phyloP scores from a whole-genome alignment of 1,140 invertebrate genomes.

The Cydia splendana region DNA sequence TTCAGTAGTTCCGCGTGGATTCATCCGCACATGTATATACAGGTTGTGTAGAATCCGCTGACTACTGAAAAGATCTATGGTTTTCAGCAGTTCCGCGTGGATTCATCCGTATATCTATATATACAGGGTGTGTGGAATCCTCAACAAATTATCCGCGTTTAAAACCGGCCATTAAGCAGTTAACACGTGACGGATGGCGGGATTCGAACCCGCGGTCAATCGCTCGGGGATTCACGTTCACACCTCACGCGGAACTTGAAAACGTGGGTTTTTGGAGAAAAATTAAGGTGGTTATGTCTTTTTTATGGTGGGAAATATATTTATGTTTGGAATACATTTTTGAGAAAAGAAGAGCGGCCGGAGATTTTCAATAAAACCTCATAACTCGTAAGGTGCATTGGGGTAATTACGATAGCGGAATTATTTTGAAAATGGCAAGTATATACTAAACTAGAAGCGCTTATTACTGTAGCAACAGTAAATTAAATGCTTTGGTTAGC shows the following conservation, averaged over 20 bases:
- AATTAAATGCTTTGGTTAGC: no score
- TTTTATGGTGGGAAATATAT: background rate
- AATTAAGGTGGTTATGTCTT: background rate
- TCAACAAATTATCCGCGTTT: background rate
- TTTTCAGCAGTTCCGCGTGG: background rate
- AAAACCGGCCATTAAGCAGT: conserved; percentile 20
- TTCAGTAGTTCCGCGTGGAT: no score
- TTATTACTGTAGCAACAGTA: no score
- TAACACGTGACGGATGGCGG: background rate
- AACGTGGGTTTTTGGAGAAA: background rate
- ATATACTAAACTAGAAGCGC: no score
- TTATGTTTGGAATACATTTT: background rate
- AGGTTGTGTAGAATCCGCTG: conserved; percentile 7
- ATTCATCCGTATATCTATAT: background rate
- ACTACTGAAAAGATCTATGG: conserved; percentile 27
- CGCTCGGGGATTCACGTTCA: conserved; percentile 15
- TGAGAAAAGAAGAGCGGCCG: no score
- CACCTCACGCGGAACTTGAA: background rate
- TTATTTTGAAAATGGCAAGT: no score
- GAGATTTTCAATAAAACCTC: no score
- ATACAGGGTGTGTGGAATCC: background rate
- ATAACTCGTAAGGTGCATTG: no score
- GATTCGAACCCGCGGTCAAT: conserved; percentile 21
- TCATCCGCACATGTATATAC: background rate
- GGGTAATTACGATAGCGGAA: no score